phyloP scores from a whole-genome alignment of 2,113 vertebrate genomes.

The Pavo muticus region DNA sequence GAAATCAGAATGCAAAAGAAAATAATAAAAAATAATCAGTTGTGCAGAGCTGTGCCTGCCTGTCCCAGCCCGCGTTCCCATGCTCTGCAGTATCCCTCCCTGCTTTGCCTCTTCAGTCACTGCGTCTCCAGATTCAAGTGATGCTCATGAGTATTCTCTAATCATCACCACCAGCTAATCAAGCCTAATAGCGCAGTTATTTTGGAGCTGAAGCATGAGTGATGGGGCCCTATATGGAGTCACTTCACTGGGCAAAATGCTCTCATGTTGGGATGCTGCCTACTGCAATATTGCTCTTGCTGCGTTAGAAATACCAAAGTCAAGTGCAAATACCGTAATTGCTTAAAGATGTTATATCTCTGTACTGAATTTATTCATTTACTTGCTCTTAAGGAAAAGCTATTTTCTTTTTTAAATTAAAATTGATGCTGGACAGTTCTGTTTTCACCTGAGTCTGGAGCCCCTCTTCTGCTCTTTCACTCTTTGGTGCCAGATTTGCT shows the following conservation, averaged over 20 bases:
- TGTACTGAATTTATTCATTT: neutral
- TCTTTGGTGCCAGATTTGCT: neutral
- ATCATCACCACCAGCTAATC: neutral
- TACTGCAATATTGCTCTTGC: neutral
- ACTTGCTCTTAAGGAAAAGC: neutral
- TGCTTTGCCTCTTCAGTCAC: neutral
- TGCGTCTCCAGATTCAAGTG: neutral
- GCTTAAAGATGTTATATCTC: neutral
- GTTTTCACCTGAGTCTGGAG: neutral
- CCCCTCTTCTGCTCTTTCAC: neutral
- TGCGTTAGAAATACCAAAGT: neutral
- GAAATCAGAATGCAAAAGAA: neutral
- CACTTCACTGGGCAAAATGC: fast-evolving
- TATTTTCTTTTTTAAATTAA: neutral
- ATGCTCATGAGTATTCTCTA: neutral
- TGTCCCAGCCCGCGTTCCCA: neutral
- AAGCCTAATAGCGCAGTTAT: neutral
- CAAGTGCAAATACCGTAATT: neutral
- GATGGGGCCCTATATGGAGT: neutral
- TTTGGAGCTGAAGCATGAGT: neutral
- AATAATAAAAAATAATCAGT: neutral
- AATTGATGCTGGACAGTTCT: neutral
- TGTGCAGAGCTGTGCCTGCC: neutral
- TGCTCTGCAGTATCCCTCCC: neutral
- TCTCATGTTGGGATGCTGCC: neutral